A percentile compares a stretch with the other conserved stretches of the same genome.
Evolutionary conservation across 2,888 invertebrate genomes (phyloP).

Genomic region (Omphaloscelis lunosa): DNA sequence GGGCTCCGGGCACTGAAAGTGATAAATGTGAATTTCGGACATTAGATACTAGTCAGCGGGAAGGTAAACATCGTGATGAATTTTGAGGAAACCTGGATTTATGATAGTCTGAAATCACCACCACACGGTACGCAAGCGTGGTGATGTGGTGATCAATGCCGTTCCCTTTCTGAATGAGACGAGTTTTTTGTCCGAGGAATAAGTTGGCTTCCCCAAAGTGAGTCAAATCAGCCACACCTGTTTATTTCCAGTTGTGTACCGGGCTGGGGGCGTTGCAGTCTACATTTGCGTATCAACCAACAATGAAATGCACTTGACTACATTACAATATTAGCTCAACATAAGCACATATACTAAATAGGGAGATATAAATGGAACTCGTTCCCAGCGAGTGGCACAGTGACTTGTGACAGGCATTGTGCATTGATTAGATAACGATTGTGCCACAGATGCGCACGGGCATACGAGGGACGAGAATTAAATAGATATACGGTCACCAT

Average conservation of each 20-base stretch:
- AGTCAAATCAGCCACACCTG: neutral
- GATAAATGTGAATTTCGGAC: neutral
- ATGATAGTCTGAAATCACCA: neutral
- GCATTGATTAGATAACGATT: constrained; percentile 84
- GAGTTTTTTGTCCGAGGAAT: neutral
- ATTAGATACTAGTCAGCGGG: neutral
- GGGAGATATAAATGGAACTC: constrained; percentile 52
- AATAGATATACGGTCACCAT: constrained; percentile 41
- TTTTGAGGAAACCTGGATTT: neutral
- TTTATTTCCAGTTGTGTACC: neutral
- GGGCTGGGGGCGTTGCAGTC: constrained; percentile 15
- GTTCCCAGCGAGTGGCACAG: constrained; percentile 69
- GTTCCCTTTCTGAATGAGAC: neutral
- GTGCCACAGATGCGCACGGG: constrained; percentile 76
- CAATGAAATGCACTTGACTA: constrained; percentile 39
- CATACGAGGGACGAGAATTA: constrained; percentile 51
- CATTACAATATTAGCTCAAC: constrained; percentile 19
- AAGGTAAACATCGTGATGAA: neutral
- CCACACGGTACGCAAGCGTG: neutral
- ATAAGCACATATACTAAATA: constrained; percentile 23
- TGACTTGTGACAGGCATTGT: constrained; percentile 80
- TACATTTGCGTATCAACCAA: constrained; percentile 11
- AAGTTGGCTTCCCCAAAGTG: neutral
- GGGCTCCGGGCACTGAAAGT: too few relatives aligned
- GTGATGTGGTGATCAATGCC: neutral